Base-by-base conservation (phyloP, 2,888 invertebrate species). In the Lutraria lutraria region DNA sequence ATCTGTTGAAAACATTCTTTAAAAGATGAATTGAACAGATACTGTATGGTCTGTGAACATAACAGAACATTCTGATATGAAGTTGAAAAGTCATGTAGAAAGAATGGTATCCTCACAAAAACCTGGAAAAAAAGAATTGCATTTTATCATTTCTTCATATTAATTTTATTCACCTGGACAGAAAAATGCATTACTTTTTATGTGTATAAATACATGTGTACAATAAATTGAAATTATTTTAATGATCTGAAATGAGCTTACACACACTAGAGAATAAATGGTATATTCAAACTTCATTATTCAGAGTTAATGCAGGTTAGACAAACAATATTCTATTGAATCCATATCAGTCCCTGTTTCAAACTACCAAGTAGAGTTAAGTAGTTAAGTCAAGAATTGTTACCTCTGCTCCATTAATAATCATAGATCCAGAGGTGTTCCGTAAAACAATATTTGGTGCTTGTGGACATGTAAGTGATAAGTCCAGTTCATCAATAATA, bases 91-190 rank as follows among this genome's bases (percentile, higher is more conserved):
- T 90, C 90, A 82, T 91, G 84, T 29, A 92, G 72, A 76, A 92
- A 90, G 56, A 92, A 89, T 60, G 90, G 90, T 16, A 92, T 85
- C 54, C 83, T 68, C 2, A 92, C 86, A 43, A 54, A 68, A 79
- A 92, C 82, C 92, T 92, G 90, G 82, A 92, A 90, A 16, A 29
- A 88, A 82, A 6, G 13, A 25, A 68, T 25, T 13, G 25, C 25
- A 68, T 60, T 60, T 2, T 15, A 60, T 60, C 19, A 60, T 0
- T 60, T 60, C n/a, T 60, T 21, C 21, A 21, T 21, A 60, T 0
- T 60, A 21, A 60, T 15, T 4, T 43, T 43, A 43, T 43, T 43
- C 8, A 43, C 43, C 2, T 60, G n/a, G 21, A 60, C 6, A 21
- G 60, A 8, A 60, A 60, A 21, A 3, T 56, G 56, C 56, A 56